Conservation (phyloP, 2,797 vertebrate genomes). For the Picus viridis region DNA sequence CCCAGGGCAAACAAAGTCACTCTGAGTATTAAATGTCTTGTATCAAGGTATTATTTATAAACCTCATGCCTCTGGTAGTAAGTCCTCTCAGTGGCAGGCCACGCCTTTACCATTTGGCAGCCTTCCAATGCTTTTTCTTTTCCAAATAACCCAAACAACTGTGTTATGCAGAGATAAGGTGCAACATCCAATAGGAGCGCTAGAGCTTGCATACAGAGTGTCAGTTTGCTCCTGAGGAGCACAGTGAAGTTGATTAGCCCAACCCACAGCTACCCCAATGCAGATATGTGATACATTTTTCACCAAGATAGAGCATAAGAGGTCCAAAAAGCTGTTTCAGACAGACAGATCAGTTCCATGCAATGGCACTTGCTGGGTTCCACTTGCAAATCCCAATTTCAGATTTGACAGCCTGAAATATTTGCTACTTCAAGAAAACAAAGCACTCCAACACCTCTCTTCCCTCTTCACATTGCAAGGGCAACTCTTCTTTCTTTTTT, state of each 20-base stretch:
- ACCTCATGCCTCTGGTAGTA: background rate
- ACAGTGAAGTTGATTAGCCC: background rate
- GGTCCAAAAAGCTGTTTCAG: background rate
- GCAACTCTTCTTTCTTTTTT: background rate
- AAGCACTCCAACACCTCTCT: background rate
- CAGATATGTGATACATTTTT: background rate
- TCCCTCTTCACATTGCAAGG: background rate
- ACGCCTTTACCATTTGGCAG: background rate
- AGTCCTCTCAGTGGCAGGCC: background rate
- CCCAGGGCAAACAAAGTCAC: background rate
- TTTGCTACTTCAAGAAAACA: background rate
- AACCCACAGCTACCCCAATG: background rate
- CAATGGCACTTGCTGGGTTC: background rate
- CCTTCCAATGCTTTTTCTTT: background rate
- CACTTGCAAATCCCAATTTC: background rate
- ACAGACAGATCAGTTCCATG: background rate
- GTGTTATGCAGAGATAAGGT: constrained; percentile 19
- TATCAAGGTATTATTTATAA: constrained; percentile 23
- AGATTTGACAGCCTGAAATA: background rate
- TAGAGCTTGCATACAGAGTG: background rate
- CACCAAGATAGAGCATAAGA: background rate
- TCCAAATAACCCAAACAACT: constrained; percentile 8
- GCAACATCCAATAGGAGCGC: background rate
- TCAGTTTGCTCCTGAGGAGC: background rate
- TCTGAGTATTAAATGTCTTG: background rate